These are phyloP conservation scores for Psylliodes chrysocephalus DNA, from an alignment of 2,888 invertebrate species.

Conservation along the genomic window DNA sequence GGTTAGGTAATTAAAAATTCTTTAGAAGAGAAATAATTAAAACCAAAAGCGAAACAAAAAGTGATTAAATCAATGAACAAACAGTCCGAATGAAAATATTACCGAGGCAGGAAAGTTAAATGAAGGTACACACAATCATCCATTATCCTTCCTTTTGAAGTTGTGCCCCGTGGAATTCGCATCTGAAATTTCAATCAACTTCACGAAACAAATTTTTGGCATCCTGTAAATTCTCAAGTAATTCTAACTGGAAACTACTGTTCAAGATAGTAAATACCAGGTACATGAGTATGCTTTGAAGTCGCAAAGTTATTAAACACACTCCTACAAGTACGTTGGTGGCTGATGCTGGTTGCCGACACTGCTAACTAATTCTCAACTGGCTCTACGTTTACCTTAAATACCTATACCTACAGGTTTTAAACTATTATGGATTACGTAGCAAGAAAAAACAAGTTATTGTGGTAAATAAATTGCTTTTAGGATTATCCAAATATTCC, in stretches of 20 bases:
- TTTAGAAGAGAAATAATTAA: no score
- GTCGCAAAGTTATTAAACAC: conserved; percentile 36
- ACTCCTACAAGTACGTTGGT: conserved; percentile 24
- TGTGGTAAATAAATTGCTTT: no score
- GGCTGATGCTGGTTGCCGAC: no score
- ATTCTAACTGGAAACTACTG: conserved; percentile 33
- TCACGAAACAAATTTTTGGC: conserved; percentile 28
- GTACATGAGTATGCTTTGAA: conserved; percentile 45
- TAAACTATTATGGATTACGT: not conserved
- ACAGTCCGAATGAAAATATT: no score
- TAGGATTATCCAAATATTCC: no score
- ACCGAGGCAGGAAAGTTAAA: no score
- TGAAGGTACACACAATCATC: no score
- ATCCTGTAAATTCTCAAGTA: conserved; percentile 26
- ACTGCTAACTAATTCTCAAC: conserved; percentile 29
- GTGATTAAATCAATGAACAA: no score
- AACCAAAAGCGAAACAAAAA: no score
- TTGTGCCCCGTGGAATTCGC: conserved; percentile 6
- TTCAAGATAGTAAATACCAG: conserved; percentile 43
- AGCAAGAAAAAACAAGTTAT: no score
- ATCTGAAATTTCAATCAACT: conserved; percentile 26
- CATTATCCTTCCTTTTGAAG: conserved; percentile 5
- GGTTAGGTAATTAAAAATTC: no score
- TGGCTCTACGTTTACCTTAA: conserved; percentile 4
- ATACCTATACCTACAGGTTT: not conserved